Conservation (phyloP, 1,140 invertebrate species). For the Hypothenemus hampei region DNA sequence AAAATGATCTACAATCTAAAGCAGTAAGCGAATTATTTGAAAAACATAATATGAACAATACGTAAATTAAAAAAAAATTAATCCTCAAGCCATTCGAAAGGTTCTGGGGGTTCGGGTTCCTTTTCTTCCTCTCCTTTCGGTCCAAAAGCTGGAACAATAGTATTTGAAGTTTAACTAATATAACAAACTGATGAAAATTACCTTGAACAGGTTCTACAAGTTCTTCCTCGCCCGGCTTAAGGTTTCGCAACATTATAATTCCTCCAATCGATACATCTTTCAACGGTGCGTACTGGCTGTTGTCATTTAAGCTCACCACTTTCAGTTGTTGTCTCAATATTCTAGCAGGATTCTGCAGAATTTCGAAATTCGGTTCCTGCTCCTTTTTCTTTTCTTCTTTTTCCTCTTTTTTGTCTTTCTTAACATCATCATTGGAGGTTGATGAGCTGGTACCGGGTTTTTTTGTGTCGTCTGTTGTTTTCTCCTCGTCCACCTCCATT, state of each 20-base stretch:
- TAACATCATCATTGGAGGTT: slow-evolving; percentile 45
- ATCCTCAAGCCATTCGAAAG: slow-evolving; percentile 92
- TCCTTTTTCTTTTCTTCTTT: slow-evolving; percentile 70
- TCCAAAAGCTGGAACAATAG: slow-evolving; percentile 66
- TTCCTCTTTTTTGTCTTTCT: slow-evolving; percentile 44
- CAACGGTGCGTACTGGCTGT: slow-evolving; percentile 73
- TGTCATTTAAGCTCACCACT: slow-evolving; percentile 76
- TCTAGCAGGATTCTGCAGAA: slow-evolving; percentile 89
- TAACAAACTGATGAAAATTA: slow-evolving; percentile 20
- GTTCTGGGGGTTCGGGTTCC: slow-evolving; percentile 94
- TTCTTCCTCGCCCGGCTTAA: slow-evolving; percentile 75
- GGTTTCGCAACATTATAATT: slow-evolving; percentile 89
- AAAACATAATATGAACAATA: too few relatives aligned
- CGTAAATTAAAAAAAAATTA: too few relatives aligned
- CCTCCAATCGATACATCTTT: slow-evolving; percentile 93
- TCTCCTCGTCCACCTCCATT: slow-evolving; percentile 47
- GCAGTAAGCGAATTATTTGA: too few relatives aligned
- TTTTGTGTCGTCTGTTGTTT: slow-evolving; percentile 35
- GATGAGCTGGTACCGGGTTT: slow-evolving; percentile 40
- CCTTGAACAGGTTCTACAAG: slow-evolving; percentile 87
- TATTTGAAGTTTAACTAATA: neutral
- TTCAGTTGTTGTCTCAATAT: slow-evolving; percentile 92
- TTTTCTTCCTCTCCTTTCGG: slow-evolving; percentile 92
- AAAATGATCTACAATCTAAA: too few relatives aligned
- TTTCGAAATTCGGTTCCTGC: slow-evolving; percentile 84